Conservation (phyloP, 2,888 invertebrate genomes). For the Chymomyza amoena region DNA sequence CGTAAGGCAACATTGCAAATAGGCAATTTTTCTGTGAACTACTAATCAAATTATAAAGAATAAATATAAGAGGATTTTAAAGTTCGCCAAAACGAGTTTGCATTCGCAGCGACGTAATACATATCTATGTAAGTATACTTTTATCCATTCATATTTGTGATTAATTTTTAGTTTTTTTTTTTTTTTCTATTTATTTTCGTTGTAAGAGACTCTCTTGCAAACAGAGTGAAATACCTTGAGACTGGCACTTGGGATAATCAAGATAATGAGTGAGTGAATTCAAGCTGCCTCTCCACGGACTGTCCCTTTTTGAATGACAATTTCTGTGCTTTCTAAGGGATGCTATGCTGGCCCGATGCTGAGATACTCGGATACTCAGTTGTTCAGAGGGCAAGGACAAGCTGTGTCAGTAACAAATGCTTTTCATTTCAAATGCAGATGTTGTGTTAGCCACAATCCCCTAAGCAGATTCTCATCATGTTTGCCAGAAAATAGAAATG, state of each 20-base stretch:
- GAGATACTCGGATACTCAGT: conserved; percentile 15
- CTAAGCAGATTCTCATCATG: conserved; percentile 51
- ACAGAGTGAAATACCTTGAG: conserved; percentile 40
- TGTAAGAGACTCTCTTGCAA: conserved; percentile 11
- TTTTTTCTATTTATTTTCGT: conserved; percentile 2
- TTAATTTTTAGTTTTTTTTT: conserved; percentile 6
- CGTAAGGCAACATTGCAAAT: too few relatives aligned
- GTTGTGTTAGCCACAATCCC: conserved; percentile 55
- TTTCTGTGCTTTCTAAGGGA: not conserved
- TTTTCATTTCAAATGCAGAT: conserved; percentile 72
- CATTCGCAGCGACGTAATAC: too few relatives aligned
- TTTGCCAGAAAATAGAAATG: conserved; percentile 18
- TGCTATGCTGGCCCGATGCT: not conserved
- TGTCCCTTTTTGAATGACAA: conserved; percentile 28
- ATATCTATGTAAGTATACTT: conserved; percentile 68
- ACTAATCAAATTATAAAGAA: too few relatives aligned
- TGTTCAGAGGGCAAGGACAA: conserved; percentile 45
- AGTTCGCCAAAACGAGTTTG: too few relatives aligned
- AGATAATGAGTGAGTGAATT: conserved; percentile 54
- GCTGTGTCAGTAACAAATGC: conserved; percentile 76
- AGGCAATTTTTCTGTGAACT: too few relatives aligned
- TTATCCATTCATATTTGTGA: conserved; percentile 67
- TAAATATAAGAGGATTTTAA: too few relatives aligned
- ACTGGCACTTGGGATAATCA: conserved; percentile 64
- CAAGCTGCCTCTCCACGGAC: conserved; percentile 64